Evolutionary conservation across 2,113 vertebrate genomes (phyloP).

Genomic region (Notechis scutatus): DNA sequence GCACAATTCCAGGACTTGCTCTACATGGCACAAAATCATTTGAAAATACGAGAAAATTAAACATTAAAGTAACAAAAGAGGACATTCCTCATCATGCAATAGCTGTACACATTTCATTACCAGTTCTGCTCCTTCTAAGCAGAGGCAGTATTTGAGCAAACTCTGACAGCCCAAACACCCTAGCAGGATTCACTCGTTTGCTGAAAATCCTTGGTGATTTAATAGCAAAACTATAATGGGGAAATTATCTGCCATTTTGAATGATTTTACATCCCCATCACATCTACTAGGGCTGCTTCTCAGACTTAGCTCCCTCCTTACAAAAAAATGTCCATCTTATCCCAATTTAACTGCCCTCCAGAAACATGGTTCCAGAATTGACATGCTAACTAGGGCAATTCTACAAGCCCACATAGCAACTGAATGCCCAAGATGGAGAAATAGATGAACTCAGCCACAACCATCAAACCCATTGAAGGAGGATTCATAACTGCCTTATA

Average conservation of each 20-base stretch:
- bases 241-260: not conserved
- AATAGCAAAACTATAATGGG: not conserved
- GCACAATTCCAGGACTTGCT: not conserved
- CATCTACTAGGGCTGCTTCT: not conserved
- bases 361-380: not conserved
- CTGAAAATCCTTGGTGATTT: not conserved
- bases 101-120: not conserved
- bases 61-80: not conserved
- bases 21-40: not conserved
- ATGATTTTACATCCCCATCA: not conserved
- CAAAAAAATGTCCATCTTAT: not conserved
- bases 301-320: not conserved
- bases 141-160: too few species aligned
- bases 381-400: not conserved
- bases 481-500: not conserved
- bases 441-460: not conserved
- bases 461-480: not conserved
- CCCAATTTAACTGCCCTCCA: not conserved
- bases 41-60: not conserved
- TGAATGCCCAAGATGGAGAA: not conserved
- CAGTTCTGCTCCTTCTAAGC: not conserved
- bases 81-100: not conserved
- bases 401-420: not conserved
- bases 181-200: not conserved
- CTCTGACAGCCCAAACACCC: not conserved